Percentiles rank a stretch among this genome's conserved stretches.
phyloP scores from a whole-genome alignment of 2,113 vertebrate species.

The Limanda limanda region DNA sequence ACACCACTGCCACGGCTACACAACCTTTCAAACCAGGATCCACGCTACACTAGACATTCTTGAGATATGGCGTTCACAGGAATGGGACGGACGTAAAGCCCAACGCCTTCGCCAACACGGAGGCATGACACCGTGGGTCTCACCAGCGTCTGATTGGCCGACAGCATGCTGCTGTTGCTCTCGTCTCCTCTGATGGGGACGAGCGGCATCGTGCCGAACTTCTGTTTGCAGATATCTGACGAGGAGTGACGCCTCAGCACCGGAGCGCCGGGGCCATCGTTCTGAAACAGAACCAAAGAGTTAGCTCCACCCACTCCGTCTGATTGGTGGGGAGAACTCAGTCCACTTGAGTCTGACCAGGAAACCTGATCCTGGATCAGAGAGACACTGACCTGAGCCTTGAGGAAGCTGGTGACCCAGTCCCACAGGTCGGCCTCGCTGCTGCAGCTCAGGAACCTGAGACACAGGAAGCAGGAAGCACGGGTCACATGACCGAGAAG shows the following conservation, averaged over 20 bases:
- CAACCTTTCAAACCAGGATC: too few relatives aligned
- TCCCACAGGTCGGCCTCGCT: conserved; percentile 93
- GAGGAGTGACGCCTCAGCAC: conserved; percentile 91
- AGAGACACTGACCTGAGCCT: conserved; percentile 87
- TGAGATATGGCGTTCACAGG: too few relatives aligned
- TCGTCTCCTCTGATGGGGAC: conserved; percentile 93
- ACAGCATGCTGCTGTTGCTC: conserved; percentile 90
- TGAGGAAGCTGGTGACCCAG: conserved; percentile 94
- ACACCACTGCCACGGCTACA: too few relatives aligned
- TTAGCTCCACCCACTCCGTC: not conserved
- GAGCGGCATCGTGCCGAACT: conserved; percentile 96
- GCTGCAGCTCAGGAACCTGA: conserved; percentile 89
- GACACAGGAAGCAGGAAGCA: not conserved
- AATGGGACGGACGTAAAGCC: too few relatives aligned
- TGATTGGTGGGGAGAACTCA: not conserved
- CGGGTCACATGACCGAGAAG: not conserved
- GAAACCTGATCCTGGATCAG: not conserved
- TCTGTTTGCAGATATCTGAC: conserved; percentile 93
- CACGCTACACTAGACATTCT: too few relatives aligned
- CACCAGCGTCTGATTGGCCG: conserved; percentile 97
- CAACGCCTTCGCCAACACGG: too few relatives aligned
- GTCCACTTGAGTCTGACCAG: not conserved
- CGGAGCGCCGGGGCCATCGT: conserved; percentile 87
- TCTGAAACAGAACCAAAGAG: conserved; percentile 55
- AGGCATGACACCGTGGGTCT: not conserved